phyloP scores from a whole-genome alignment of 2,113 vertebrate species.

The Ploceus nigricollis region DNA sequence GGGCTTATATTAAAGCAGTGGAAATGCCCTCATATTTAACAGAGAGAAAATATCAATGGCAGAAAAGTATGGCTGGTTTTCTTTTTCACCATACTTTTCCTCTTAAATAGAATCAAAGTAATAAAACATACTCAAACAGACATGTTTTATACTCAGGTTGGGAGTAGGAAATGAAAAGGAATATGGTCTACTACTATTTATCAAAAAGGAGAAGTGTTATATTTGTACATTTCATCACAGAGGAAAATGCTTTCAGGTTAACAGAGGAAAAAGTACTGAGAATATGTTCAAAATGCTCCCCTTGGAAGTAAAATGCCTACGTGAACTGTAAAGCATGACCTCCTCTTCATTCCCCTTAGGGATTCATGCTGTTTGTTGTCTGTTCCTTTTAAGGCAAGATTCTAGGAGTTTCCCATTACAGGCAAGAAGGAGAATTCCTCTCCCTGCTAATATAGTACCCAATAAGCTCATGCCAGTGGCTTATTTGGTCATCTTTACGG shows the following conservation, averaged over 20 bases:
- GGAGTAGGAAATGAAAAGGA: not conserved
- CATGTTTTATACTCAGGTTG: not conserved
- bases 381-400: constrained; percentile 52
- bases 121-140: not conserved
- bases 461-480: not conserved
- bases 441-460: not conserved
- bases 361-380: constrained; percentile 19
- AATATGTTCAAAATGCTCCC: constrained; percentile 3
- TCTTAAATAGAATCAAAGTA: not conserved
- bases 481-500: constrained; percentile 14
- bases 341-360: not conserved
- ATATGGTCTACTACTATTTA: not conserved
- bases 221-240: not conserved
- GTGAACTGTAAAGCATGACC: not conserved
- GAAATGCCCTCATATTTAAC: not conserved
- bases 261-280: not conserved
- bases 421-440: constrained; percentile 32
- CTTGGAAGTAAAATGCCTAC: not conserved
- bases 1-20: not conserved
- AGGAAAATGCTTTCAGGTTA: not conserved
- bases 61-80: not conserved
- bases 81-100: not conserved
- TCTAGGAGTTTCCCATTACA: constrained; percentile 49
- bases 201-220: not conserved
- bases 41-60: not conserved